phyloP scores from a whole-genome alignment of 2,888 invertebrate genomes.

The Leptopilina syphax region DNA sequence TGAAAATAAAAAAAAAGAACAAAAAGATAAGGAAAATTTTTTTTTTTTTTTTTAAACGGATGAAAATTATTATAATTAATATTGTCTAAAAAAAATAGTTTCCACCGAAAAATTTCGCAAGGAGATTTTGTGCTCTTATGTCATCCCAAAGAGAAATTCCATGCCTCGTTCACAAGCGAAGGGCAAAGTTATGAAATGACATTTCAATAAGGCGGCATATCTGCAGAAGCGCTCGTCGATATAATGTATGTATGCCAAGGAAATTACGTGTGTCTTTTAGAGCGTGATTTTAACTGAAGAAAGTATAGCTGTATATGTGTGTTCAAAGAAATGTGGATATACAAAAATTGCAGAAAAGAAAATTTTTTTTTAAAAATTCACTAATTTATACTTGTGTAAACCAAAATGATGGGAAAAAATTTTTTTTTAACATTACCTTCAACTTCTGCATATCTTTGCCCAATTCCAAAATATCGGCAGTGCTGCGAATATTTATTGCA shows the following conservation, averaged over 20 bases:
- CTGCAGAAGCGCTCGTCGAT: constrained; percentile 26
- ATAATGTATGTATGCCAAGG: constrained; percentile 38
- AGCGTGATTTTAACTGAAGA: constrained; percentile 32
- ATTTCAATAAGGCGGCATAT: constrained; percentile 41
- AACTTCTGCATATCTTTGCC: constrained; percentile 83
- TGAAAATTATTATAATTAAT: not conserved
- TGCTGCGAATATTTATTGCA: constrained; percentile 84
- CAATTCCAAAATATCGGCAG: constrained; percentile 81
- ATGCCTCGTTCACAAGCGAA: constrained; percentile 16
- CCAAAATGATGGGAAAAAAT: not conserved
- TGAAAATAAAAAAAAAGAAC: not conserved
- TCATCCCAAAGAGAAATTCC: constrained; percentile 32
- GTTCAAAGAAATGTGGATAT: constrained; percentile 25
- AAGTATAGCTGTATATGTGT: not conserved
- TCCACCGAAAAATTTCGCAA: constrained; percentile 22
- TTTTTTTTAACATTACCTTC: constrained; percentile 77
- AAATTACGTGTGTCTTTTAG: constrained; percentile 36
- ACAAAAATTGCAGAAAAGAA: not conserved
- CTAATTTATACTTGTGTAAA: constrained; percentile 26
- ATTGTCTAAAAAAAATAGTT: not conserved
- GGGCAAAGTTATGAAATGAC: constrained; percentile 40
- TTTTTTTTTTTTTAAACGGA: too few relatives aligned
- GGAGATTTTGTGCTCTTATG: constrained; percentile 30
- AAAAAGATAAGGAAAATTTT: too few relatives aligned
- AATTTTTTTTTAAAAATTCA: constrained; percentile 8